Conservation (phyloP, 2,888 invertebrate genomes). For the Prosapia bicincta region DNA sequence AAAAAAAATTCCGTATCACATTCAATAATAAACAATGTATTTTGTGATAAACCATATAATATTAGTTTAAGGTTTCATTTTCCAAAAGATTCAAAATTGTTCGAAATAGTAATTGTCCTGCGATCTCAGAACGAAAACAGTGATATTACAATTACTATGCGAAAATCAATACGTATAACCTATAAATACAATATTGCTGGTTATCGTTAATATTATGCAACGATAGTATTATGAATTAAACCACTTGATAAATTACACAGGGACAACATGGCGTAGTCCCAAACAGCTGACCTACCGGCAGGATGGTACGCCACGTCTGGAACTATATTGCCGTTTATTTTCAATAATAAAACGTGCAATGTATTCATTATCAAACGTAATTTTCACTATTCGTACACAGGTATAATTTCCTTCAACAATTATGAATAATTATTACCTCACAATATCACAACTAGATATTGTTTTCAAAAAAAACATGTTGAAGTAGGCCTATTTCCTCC, state of each 20-base stretch:
- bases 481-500: neutral
- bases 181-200: neutral
- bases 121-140: no score
- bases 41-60: no score
- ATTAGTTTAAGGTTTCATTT: no score
- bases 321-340: constrained; percentile 4
- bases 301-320: constrained; percentile 20
- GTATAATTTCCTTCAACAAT: no score
- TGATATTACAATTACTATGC: no score
- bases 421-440: no score
- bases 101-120: no score
- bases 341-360: constrained; percentile 15
- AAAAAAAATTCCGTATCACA: no score
- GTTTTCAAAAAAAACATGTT: no score
- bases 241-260: neutral
- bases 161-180: neutral
- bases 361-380: constrained; percentile 1
- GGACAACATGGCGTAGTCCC: constrained; percentile 22
- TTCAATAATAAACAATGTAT: no score
- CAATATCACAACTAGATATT: neutral
- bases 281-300: constrained; percentile 25
- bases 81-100: no score
- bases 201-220: neutral
- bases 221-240: neutral
- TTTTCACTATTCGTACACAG: constrained; percentile 5